Evolutionary conservation across 2,113 vertebrate species (phyloP).

Genomic region (Alectura lathami): DNA sequence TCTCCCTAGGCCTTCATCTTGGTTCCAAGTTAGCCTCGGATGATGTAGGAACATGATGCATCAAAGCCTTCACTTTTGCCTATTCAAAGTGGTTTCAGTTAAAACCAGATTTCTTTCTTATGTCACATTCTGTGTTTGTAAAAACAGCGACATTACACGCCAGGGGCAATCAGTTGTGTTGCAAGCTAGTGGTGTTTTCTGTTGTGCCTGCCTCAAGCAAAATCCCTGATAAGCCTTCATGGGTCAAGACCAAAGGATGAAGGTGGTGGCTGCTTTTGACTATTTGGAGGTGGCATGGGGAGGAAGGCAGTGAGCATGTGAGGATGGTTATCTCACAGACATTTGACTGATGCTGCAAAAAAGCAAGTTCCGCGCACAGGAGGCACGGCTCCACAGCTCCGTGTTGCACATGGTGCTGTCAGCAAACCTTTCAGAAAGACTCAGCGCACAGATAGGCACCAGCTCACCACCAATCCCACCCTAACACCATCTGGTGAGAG

Average conservation of each 20-base stretch:
- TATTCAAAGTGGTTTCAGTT: background rate
- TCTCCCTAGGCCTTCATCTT: background rate
- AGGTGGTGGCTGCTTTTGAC: conserved; percentile 21
- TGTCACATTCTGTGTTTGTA: background rate
- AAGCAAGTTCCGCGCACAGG: conserved; percentile 30
- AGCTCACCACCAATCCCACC: background rate
- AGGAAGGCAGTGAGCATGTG: conserved; percentile 23
- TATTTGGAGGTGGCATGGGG: background rate
- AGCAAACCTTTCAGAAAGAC: conserved; percentile 22
- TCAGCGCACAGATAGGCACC: conserved; percentile 36
- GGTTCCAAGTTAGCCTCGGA: background rate
- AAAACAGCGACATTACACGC: background rate
- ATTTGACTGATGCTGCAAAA: conserved; percentile 58
- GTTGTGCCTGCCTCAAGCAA: background rate
- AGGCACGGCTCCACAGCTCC: conserved; percentile 55
- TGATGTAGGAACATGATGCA: background rate
- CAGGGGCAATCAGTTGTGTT: background rate
- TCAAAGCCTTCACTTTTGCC: background rate
- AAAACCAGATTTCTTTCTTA: background rate
- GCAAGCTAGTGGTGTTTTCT: background rate
- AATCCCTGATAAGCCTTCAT: background rate
- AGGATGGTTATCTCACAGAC: conserved; percentile 47
- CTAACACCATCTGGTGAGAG: conserved; percentile 53
- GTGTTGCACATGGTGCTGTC: conserved; percentile 45
- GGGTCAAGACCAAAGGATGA: background rate